Percentiles rank a stretch among this genome's conserved stretches.
Conservation (phyloP, 2,797 vertebrate species). For the Spinus pinus region DNA sequence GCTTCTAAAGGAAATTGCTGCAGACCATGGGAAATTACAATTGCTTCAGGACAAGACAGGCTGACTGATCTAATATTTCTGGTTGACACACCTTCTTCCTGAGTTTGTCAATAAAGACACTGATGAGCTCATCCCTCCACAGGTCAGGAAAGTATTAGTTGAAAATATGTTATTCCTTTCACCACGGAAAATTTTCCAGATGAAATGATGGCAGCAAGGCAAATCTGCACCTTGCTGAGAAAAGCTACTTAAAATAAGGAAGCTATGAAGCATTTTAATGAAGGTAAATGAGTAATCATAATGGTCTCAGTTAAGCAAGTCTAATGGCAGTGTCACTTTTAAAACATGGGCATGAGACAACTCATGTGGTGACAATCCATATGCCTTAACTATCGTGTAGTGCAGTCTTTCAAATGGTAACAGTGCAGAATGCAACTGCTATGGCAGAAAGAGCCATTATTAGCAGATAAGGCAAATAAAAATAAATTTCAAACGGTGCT, state of each 20-base stretch:
- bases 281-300: slow-evolving; percentile 48
- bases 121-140: slow-evolving; percentile 52
- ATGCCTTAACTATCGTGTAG: not conserved
- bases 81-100: slow-evolving; percentile 54
- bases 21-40: slow-evolving; percentile 64
- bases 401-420: not conserved
- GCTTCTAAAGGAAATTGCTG: slow-evolving; percentile 57
- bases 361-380: slow-evolving; percentile 2
- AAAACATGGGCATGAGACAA: not conserved
- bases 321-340: slow-evolving; percentile 19
- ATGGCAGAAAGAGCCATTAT: not conserved
- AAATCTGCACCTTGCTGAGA: slow-evolving; percentile 55
- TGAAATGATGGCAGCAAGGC: slow-evolving; percentile 23
- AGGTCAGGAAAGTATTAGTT: slow-evolving; percentile 17
- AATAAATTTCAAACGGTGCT: not conserved
- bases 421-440: not conserved
- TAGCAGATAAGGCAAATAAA: slow-evolving; percentile 1
- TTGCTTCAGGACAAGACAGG: slow-evolving; percentile 55
- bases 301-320: slow-evolving; percentile 45
- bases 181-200: slow-evolving; percentile 16
- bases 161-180: slow-evolving; percentile 23
- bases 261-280: slow-evolving; percentile 51
- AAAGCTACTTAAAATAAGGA: slow-evolving; percentile 58
- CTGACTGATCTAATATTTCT: slow-evolving; percentile 63
- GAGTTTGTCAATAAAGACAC: slow-evolving; percentile 52